Evolutionary conservation across 2,113 vertebrate genomes (phyloP).

Genomic region (Electrona antarctica): DNA sequence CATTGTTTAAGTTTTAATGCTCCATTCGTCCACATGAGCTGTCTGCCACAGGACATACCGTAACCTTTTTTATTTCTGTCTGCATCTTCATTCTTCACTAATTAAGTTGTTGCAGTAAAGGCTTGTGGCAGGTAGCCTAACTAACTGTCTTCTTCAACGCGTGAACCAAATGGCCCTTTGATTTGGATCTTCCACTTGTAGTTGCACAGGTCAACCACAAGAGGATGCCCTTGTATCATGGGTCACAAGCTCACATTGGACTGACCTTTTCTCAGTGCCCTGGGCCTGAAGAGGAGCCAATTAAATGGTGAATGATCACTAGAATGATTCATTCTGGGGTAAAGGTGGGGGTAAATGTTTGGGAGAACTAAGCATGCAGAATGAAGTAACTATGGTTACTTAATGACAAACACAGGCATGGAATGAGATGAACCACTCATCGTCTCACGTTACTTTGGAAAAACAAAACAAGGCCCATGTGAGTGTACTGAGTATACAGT

Average conservation of each 20-base stretch:
- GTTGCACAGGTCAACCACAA: conserved; percentile 54
- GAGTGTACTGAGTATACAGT: background rate
- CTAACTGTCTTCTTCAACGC: no score
- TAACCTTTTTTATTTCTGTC: no score
- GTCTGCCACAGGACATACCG: no score
- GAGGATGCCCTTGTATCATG: conserved; percentile 60
- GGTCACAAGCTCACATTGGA: conserved; percentile 5
- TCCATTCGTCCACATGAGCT: no score
- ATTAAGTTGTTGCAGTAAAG: no score
- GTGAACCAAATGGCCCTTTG: no score
- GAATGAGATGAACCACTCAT: background rate
- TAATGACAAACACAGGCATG: background rate
- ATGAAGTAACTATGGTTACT: background rate
- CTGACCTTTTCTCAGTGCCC: background rate
- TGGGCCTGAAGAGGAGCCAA: background rate
- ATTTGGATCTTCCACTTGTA: conserved; percentile 9
- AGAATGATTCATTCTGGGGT: background rate
- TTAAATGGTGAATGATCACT: background rate
- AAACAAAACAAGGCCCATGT: no score
- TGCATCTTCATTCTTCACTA: no score
- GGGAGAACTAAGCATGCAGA: background rate
- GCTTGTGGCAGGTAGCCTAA: no score
- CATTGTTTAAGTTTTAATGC: no score
- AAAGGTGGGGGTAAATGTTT: background rate
- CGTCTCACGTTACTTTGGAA: background rate